phyloP scores from a whole-genome alignment of 2,888 invertebrate genomes.

The Cecidostiba fungosa region DNA sequence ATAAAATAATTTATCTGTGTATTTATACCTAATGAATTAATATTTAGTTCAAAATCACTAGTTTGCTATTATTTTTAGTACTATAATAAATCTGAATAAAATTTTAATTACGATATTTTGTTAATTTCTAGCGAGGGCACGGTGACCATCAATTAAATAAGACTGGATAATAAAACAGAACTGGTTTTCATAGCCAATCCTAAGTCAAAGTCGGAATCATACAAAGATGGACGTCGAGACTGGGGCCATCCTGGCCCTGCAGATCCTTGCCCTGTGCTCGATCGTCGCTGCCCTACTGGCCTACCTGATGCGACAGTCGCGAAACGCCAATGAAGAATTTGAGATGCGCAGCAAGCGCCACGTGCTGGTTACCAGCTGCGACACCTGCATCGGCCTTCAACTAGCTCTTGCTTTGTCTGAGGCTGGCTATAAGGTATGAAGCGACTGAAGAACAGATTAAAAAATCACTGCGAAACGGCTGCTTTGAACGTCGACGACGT shows the following conservation, averaged over 20 bases:
- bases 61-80: no score
- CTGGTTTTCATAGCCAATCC: no score
- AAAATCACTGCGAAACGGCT: not conserved
- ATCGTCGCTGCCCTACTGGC: constrained; percentile 91
- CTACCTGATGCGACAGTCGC: constrained; percentile 89
- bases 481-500: not conserved
- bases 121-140: no score
- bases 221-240: constrained; percentile 89
- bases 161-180: no score
- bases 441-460: constrained; percentile 48
- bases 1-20: no score
- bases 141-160: no score
- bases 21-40: no score
- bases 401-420: constrained; percentile 80
- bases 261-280: constrained; percentile 90
- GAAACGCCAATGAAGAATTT: constrained; percentile 79
- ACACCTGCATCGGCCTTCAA: constrained; percentile 90
- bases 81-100: no score
- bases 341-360: constrained; percentile 86
- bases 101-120: no score
- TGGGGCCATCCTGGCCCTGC: constrained; percentile 89
- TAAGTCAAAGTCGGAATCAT: no score
- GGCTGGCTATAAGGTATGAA: constrained; percentile 74
- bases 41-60: no score
- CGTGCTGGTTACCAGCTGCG: constrained; percentile 90